Conservation (phyloP, 2,113 vertebrate species). For the Daubentonia madagascariensis region DNA sequence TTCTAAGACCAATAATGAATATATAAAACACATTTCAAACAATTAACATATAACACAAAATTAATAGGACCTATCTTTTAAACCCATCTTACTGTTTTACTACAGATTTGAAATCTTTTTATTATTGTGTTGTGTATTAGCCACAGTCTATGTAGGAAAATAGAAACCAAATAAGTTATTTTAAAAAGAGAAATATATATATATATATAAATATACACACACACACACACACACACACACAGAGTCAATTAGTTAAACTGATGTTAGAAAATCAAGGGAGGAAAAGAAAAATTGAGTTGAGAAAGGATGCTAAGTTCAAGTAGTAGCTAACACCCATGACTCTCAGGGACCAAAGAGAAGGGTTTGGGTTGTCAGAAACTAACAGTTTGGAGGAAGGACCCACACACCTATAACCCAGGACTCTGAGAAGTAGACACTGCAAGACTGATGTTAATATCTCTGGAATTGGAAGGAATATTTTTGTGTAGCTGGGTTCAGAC, state of each 20-base stretch:
- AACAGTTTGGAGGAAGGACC: not conserved
- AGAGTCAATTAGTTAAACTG: not conserved
- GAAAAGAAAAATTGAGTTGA: not conserved
- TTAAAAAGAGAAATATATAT: not conserved
- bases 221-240: no score
- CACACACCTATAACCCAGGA: not conserved
- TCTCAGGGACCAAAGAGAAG: not conserved
- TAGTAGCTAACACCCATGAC: not conserved
- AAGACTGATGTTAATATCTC: not conserved
- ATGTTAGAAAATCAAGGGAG: not conserved
- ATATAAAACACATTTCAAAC: not conserved
- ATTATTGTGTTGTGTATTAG: not conserved
- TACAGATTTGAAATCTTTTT: not conserved
- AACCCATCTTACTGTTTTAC: not conserved
- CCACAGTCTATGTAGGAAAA: not conserved
- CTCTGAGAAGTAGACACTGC: not conserved
- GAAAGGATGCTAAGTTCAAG: not conserved
- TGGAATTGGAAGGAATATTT: not conserved
- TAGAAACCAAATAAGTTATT: not conserved
- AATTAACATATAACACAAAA: not conserved
- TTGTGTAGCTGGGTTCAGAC: not conserved
- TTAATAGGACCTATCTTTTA: not conserved
- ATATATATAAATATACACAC: no score
- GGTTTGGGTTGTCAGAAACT: not conserved
- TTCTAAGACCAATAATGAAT: not conserved